phyloP scores from a whole-genome alignment of 2,888 invertebrate species.

The Alloscopus bannaensis region DNA sequence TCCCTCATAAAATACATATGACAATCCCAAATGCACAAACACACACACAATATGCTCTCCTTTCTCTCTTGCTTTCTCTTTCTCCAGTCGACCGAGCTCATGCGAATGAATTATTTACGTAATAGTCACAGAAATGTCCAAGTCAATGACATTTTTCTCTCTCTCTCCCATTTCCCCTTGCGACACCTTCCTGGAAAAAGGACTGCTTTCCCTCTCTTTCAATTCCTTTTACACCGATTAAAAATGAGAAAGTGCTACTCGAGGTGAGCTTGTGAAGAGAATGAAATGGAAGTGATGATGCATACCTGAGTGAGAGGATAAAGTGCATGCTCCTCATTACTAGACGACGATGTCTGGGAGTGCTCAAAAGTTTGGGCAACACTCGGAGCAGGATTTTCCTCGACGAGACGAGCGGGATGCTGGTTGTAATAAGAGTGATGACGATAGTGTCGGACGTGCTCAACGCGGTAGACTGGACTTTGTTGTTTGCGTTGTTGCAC shows the following conservation, averaged over 20 bases:
- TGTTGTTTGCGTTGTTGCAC: slow-evolving; percentile 19
- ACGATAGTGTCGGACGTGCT: slow-evolving; percentile 19
- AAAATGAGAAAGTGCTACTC: neutral
- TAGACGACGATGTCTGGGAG: slow-evolving; percentile 13
- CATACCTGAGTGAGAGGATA: slow-evolving; percentile 25
- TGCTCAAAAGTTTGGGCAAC: neutral
- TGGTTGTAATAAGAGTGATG: neutral
- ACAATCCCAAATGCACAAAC: no score
- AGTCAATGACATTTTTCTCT: slow-evolving; percentile 26
- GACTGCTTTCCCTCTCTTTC: slow-evolving; percentile 9
- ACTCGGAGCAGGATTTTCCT: neutral
- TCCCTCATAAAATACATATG: no score
- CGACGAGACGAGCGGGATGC: neutral
- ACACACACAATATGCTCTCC: no score
- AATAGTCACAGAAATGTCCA: slow-evolving; percentile 6
- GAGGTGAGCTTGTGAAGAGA: neutral
- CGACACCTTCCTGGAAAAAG: slow-evolving; percentile 5
- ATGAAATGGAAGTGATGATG: neutral
- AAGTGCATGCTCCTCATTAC: slow-evolving; percentile 30
- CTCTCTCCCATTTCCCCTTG: neutral
- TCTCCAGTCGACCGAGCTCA: no score
- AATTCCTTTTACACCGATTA: slow-evolving; percentile 12
- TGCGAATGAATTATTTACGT: slow-evolving; percentile 18
- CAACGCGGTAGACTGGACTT: no score
- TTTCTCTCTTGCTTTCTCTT: no score